A percentile compares a stretch with the other conserved stretches of the same genome.
phyloP scores from a whole-genome alignment of 2,888 invertebrate species.

The Lepidocyrtoides sp. region DNA sequence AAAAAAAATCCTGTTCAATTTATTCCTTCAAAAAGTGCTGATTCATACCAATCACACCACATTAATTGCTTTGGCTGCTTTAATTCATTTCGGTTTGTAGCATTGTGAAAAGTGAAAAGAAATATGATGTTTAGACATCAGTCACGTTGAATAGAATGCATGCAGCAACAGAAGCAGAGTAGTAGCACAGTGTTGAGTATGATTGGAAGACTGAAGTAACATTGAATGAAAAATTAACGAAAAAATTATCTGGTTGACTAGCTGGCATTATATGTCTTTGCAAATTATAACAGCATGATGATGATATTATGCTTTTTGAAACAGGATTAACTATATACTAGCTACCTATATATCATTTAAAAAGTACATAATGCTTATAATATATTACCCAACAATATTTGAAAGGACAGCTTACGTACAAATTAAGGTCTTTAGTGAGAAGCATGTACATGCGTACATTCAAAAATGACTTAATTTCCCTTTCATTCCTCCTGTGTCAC shows the following conservation, averaged over 20 bases:
- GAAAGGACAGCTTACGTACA: constrained; percentile 49
- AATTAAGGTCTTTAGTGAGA: constrained; percentile 43
- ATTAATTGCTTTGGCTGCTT: constrained; percentile 32
- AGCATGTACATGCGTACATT: constrained; percentile 10
- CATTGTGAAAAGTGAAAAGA: background rate
- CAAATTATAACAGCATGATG: constrained; percentile 7
- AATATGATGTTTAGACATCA: background rate
- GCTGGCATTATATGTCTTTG: background rate
- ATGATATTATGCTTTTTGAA: constrained; percentile 52
- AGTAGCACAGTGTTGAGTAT: background rate
- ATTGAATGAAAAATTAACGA: background rate
- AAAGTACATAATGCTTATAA: constrained; percentile 25
- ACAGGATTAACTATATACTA: constrained; percentile 78
- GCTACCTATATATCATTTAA: constrained; percentile 52
- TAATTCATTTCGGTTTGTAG: background rate
- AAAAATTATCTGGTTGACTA: constrained; percentile 34
- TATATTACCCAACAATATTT: constrained; percentile 57
- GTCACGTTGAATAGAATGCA: constrained; percentile 1
- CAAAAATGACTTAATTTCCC: constrained; percentile 71
- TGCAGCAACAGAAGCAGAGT: background rate
- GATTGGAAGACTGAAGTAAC: background rate
- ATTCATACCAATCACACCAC: constrained; percentile 21
- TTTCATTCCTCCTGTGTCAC: constrained; percentile 58
- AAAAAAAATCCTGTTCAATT: constrained; percentile 5
- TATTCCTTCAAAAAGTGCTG: constrained; percentile 29